These are phyloP conservation scores for Cassiopea xamachana DNA, from an alignment of 30 jellyfish, hydroid and myxozoan species.

Conservation along the genomic window DNA sequence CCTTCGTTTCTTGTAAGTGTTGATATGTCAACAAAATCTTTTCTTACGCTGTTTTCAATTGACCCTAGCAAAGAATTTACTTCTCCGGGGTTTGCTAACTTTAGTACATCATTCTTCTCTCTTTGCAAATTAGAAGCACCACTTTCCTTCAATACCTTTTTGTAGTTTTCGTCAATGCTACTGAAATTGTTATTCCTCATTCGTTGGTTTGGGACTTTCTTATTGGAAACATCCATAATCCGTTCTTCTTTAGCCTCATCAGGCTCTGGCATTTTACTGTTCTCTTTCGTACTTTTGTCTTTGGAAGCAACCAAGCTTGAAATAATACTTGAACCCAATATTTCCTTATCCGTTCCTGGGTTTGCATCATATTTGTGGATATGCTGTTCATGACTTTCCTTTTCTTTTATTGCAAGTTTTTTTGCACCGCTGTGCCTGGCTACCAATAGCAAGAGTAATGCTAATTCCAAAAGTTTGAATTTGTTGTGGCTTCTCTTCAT, in stretches of 20 bases:
- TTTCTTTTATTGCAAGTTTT: background rate
- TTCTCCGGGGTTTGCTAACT: background rate
- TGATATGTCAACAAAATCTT: conserved; percentile 38
- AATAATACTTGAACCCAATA: background rate
- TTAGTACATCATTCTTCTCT: background rate
- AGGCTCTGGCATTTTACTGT: conserved; percentile 6
- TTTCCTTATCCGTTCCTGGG: background rate
- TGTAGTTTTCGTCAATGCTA: conserved; percentile 55
- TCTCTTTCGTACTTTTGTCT: background rate
- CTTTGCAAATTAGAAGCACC: background rate
- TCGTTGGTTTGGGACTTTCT: conserved; percentile 24
- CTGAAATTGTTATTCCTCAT: conserved; percentile 70
- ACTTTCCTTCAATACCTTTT: background rate
- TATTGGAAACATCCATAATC: background rate
- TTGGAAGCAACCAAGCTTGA: background rate
- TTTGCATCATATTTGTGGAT: background rate
- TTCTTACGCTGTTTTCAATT: conserved; percentile 62
- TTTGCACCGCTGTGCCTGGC: background rate
- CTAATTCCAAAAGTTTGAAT: background rate
- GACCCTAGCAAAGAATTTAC: conserved; percentile 46
- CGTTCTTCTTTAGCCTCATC: background rate
- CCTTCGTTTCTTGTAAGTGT: conserved; percentile 14
- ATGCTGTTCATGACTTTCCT: background rate
- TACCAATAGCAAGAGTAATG: background rate
- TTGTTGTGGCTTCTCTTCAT: background rate